phyloP scores from a whole-genome alignment of 2,113 vertebrate genomes.

The Poecilia latipinna region DNA sequence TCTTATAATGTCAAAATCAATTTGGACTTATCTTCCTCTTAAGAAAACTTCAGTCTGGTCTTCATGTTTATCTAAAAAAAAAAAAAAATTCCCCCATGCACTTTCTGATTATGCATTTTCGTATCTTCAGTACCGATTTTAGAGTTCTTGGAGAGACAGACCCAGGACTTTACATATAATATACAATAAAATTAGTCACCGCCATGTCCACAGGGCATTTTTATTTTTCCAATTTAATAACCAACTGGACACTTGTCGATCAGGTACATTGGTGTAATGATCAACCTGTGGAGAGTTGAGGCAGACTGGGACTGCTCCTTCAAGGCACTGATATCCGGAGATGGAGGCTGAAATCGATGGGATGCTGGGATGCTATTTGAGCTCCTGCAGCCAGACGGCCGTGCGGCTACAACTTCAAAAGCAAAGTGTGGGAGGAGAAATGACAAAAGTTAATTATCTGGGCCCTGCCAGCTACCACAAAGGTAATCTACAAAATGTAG shows the following conservation, averaged over 20 bases:
- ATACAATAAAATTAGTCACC: background rate
- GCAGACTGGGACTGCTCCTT: slow-evolving; percentile 26
- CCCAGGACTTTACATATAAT: too few species aligned
- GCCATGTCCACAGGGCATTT: slow-evolving; percentile 6
- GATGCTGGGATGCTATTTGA: slow-evolving; percentile 61
- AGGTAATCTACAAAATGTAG: slow-evolving; percentile 61
- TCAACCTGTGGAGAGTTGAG: slow-evolving; percentile 26
- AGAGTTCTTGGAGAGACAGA: too few species aligned
- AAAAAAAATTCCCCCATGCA: too few species aligned
- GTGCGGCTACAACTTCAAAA: slow-evolving; percentile 65
- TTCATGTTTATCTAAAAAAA: too few species aligned
- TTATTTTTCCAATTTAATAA: slow-evolving; percentile 35
- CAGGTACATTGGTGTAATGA: slow-evolving; percentile 38
- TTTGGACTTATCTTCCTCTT: too few species aligned
- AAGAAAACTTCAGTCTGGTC: too few species aligned
- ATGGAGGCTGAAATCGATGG: slow-evolving; percentile 61
- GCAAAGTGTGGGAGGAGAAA: slow-evolving; percentile 69
- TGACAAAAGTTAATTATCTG: slow-evolving; percentile 73
- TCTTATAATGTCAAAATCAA: too few species aligned
- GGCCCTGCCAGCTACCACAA: slow-evolving; percentile 44
- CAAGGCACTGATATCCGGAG: slow-evolving; percentile 52
- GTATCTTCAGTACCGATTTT: too few species aligned
- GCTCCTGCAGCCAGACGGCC: slow-evolving; percentile 37
- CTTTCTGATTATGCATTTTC: too few species aligned
- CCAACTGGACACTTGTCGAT: slow-evolving; percentile 27